phyloP scores from a whole-genome alignment of 2,888 invertebrate genomes.

The Conus canariensis region DNA sequence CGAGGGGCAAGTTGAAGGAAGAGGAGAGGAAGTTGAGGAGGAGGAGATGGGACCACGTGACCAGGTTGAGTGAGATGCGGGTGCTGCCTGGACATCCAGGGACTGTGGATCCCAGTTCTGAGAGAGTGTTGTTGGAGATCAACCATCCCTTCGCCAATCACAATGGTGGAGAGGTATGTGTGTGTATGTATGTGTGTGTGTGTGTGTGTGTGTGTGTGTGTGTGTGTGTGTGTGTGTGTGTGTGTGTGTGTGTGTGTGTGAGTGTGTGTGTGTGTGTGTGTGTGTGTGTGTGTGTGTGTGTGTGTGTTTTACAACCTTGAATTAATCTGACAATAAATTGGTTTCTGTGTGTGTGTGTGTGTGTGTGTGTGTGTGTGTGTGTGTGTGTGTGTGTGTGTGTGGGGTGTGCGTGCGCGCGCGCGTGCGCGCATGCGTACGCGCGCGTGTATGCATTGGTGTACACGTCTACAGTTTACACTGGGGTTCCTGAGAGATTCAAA shows the following conservation, averaged over 20 bases:
- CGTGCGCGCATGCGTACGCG: no score
- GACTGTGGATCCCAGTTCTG: conserved; percentile 50
- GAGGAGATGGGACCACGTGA: conserved; percentile 52
- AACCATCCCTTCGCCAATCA: conserved; percentile 73
- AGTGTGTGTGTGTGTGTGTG: not conserved
- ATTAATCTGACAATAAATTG: no score
- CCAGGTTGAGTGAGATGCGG: conserved; percentile 62
- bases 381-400: no score
- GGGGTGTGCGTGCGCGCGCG: no score
- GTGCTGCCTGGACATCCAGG: conserved; percentile 54
- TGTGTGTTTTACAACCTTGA: no score
- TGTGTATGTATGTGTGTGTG: not conserved
- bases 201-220: not conserved
- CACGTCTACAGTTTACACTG: no score
- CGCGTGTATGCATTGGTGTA: no score
- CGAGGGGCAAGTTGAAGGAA: conserved; percentile 13
- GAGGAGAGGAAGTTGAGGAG: conserved; percentile 16
- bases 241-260: not conserved
- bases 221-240: not conserved
- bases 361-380: no score
- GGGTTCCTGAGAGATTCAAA: no score
- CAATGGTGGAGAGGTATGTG: conserved; percentile 75
- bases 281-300: not conserved
- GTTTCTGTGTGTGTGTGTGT: no score
- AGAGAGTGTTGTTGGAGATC: conserved; percentile 68